These are phyloP conservation scores for Rhagoletis zephyria DNA, from an alignment of 1,140 invertebrate genomes.

Conservation along the genomic window DNA sequence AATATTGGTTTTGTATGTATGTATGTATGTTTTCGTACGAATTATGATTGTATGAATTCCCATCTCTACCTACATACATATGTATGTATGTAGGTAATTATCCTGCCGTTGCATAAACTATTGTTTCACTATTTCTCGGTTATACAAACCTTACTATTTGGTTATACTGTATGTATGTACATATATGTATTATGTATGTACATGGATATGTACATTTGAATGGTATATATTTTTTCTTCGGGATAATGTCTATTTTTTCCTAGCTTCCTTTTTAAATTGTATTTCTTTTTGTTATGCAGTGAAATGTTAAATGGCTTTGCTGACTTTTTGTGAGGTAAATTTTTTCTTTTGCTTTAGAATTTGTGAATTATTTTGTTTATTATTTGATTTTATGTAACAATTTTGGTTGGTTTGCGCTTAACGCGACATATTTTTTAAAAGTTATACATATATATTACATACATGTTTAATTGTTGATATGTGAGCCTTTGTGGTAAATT, in stretches of 20 bases:
- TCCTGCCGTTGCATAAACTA: not conserved
- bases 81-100: no score
- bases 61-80: not conserved
- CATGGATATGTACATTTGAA: not conserved
- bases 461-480: conserved; percentile 19
- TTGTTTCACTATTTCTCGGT: not conserved
- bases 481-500: not conserved
- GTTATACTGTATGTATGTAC: not conserved
- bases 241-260: not conserved
- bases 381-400: conserved; percentile 2
- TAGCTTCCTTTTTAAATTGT: not conserved
- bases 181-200: not conserved
- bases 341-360: conserved; percentile 27
- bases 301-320: conserved; percentile 29
- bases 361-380: conserved; percentile 18
- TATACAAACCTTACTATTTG: not conserved
- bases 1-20: no score
- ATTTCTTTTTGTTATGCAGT: not conserved
- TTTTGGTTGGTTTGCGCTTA: not conserved
- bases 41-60: conserved; percentile 18
- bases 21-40: not conserved
- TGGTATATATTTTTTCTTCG: not conserved
- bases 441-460: not conserved
- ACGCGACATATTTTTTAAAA: conserved; percentile 5
- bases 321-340: conserved; percentile 33